Percentiles rank a stretch among this genome's conserved stretches.
Conservation (phyloP, 1,140 invertebrate genomes). For the Chironomus tepperi region DNA sequence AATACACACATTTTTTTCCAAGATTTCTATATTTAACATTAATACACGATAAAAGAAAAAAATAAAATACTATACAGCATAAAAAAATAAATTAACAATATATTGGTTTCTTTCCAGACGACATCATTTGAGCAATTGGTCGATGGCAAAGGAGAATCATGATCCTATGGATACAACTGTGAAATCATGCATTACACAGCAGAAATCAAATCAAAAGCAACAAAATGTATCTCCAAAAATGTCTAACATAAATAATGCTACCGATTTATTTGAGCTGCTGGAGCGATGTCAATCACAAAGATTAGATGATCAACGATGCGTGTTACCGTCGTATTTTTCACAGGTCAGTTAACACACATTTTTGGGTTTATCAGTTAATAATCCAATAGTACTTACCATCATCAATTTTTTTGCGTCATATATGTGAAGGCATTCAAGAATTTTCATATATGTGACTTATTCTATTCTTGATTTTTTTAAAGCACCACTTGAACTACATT, state of each 20-base stretch:
- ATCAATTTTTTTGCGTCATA: background rate
- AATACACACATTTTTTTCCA: too few species aligned
- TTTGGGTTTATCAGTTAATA: background rate
- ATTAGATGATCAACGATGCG: conserved; percentile 89
- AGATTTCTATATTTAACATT: too few species aligned
- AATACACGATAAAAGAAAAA: background rate
- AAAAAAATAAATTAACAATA: background rate
- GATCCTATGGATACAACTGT: background rate
- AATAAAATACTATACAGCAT: background rate
- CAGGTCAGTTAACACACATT: conserved; percentile 54
- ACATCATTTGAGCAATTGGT: conserved; percentile 16
- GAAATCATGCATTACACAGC: background rate
- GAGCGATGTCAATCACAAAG: conserved; percentile 85
- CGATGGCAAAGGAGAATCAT: conserved; percentile 16
- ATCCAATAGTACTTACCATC: background rate
- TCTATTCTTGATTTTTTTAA: background rate
- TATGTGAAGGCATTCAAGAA: background rate
- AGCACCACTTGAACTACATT: background rate
- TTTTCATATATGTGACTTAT: background rate
- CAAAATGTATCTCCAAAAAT: background rate
- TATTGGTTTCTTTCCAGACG: background rate
- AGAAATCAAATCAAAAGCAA: background rate
- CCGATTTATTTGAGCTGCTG: conserved; percentile 79
- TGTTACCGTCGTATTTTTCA: conserved; percentile 76
- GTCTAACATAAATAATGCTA: conserved; percentile 8